Evolutionary conservation across 2,888 invertebrate genomes (phyloP), one percentile per base, ranked within the genome.

Genomic region (Drosophila kuntzei): DNA sequence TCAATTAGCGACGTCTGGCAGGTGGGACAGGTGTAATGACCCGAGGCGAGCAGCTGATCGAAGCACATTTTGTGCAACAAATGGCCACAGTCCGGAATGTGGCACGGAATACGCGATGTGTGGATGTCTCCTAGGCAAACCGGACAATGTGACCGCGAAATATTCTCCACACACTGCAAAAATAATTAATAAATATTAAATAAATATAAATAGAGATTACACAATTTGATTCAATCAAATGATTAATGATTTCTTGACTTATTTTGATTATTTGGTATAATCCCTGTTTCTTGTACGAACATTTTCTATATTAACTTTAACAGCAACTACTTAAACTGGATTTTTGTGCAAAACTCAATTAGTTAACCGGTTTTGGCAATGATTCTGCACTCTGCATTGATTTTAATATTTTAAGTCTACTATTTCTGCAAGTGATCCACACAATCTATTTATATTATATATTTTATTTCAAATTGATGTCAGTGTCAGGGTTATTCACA

Each of bases 71-170:
- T 94, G 93, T 98, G 98, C 87, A 98, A 93, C 78, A 97, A 93
- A 93, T 98, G 98, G 0, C 97, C 97, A 92, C 98, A 98, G 90
- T 95, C 95, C 6, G 97, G 97, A 92, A 98, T 97, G 93, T 97
- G 97, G 92, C 97, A 96, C 53, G 96, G 96, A 90, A 96, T 96
- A 71, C 97, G 94, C 8, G 97, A 97, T 12, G 97, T 97, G 93
- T 98, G 98, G 86, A 98, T 97, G 91, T 97, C 97, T 79, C 98
- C 97, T 71, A 97, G 93, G 88, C 98, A 98, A 34, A 98, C 96
- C 0, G 98, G 97, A 91, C 98, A 98, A 93, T 97, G 96, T 6
- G 96, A 95, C 7, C 96, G 95, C 12, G 97, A 97, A 32, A 97
- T 96, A 89, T 97, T 97, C 92, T 97, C 97, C 7, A 98, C 96